A percentile compares a stretch with the other conserved stretches of the same genome.
Conservation (phyloP, 2,888 invertebrate genomes). For the Clepsis dumicolana region DNA sequence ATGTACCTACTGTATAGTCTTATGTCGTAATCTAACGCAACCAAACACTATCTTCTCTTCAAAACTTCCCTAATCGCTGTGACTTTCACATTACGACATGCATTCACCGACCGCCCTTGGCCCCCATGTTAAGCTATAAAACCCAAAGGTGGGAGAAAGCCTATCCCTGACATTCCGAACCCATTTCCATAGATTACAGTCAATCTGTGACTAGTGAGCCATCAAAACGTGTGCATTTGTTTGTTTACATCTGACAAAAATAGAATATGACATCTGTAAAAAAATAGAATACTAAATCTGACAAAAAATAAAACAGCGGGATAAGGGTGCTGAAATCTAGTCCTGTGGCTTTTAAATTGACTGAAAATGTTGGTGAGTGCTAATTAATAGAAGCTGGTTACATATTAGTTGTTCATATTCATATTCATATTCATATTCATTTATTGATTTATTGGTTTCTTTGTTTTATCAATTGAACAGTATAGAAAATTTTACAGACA, state of each 20-base stretch:
- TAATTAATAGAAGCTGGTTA: neutral
- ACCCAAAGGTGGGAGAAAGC: conserved; percentile 59
- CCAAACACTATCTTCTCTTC: neutral
- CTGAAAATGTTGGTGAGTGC: conserved; percentile 5
- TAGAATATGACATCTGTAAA: too few species aligned
- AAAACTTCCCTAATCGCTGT: neutral
- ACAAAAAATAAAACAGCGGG: too few species aligned
- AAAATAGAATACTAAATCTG: too few species aligned
- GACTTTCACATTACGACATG: conserved; percentile 46
- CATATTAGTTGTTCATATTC: too few species aligned
- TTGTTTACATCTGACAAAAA: neutral
- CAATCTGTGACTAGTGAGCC: neutral
- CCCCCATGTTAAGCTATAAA: conserved; percentile 44
- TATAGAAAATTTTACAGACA: too few species aligned
- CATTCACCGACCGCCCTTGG: conserved; percentile 50
- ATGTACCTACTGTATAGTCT: neutral
- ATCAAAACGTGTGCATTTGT: conserved; percentile 2
- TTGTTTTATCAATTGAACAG: too few species aligned
- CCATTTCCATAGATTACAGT: conserved; percentile 19
- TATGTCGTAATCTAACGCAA: neutral
- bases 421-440: too few species aligned
- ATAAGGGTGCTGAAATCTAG: neutral
- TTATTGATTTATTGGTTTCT: too few species aligned
- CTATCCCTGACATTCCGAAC: conserved; percentile 51
- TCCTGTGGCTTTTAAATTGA: neutral